A percentile compares a stretch with the other conserved stretches of the same genome.
These are phyloP conservation scores for Odocoileus virginianus DNA, from an alignment of 2,113 vertebrate species.

Conservation along the genomic window DNA sequence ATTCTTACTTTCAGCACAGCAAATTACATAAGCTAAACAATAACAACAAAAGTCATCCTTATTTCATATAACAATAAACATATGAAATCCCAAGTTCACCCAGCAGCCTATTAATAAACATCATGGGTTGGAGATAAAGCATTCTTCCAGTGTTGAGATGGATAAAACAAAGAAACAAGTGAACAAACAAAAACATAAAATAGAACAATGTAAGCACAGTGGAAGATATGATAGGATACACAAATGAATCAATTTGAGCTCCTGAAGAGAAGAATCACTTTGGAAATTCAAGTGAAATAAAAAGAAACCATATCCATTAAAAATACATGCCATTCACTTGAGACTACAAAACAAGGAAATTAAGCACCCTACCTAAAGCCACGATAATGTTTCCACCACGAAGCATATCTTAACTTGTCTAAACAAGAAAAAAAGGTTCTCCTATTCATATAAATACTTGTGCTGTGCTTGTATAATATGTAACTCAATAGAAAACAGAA, in stretches of 20 bases:
- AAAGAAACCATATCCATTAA: neutral
- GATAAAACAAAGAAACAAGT: neutral
- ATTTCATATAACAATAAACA: constrained; percentile 50
- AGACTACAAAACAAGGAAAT: neutral
- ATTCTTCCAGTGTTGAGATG: neutral
- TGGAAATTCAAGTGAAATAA: constrained; percentile 55
- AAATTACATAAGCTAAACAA: neutral
- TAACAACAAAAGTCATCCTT: neutral
- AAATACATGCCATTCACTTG: neutral
- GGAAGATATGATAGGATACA: constrained; percentile 35
- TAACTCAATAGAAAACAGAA: constrained; percentile 29
- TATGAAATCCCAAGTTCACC: neutral
- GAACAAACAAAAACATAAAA: constrained; percentile 11
- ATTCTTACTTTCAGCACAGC: constrained; percentile 12
- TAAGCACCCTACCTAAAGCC: constrained; percentile 12
- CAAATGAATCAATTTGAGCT: constrained; percentile 46
- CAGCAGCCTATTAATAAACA: constrained; percentile 36
- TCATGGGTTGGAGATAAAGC: neutral
- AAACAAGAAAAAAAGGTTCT: neutral
- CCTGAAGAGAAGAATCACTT: constrained; percentile 48
- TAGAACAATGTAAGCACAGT: constrained; percentile 34
- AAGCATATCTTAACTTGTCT: constrained; percentile 6
- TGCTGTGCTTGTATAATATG: neutral
- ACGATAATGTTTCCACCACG: neutral
- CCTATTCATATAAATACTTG: constrained; percentile 52